A percentile compares a stretch with the other conserved stretches of the same genome.
Evolutionary conservation across 2,113 vertebrate species (phyloP).

Genomic region (Benitochromis conjunctus): DNA sequence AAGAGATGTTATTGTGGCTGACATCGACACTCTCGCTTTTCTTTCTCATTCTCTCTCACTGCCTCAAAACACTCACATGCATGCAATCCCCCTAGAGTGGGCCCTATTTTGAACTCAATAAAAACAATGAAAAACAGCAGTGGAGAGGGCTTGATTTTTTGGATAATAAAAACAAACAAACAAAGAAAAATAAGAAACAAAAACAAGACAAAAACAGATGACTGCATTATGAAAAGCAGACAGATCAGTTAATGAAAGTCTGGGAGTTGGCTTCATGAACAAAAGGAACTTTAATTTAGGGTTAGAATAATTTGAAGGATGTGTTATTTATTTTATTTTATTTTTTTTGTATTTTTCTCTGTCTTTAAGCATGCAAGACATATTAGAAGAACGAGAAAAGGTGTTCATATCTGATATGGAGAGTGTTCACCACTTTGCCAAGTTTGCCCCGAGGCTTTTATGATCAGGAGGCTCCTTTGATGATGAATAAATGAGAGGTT

Average conservation of each 20-base stretch:
- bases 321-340: too few species aligned
- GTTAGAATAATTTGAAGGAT: too few species aligned
- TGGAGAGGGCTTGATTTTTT: constrained; percentile 44
- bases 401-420: not conserved
- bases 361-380: not conserved
- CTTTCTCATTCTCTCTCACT: not conserved
- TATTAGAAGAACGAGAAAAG: not conserved
- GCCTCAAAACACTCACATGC: not conserved
- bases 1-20: not conserved
- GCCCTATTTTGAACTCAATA: constrained; percentile 61
- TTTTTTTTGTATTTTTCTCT: not conserved
- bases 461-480: constrained; percentile 36
- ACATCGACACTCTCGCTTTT: not conserved
- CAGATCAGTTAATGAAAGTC: constrained; percentile 42
- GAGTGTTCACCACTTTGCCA: not conserved
- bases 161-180: constrained; percentile 63
- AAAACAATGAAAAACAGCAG: constrained; percentile 64
- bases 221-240: constrained; percentile 12
- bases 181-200: constrained; percentile 23
- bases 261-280: not conserved
- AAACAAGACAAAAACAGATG: not conserved
- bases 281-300: not conserved
- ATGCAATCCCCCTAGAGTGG: constrained; percentile 35
- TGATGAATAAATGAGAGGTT: constrained; percentile 40
- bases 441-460: not conserved